Evolutionary conservation across 2,113 vertebrate species (phyloP), one percentile per base, ranked within the genome.

Genomic region (Ophthalmotilapia sp.): DNA sequence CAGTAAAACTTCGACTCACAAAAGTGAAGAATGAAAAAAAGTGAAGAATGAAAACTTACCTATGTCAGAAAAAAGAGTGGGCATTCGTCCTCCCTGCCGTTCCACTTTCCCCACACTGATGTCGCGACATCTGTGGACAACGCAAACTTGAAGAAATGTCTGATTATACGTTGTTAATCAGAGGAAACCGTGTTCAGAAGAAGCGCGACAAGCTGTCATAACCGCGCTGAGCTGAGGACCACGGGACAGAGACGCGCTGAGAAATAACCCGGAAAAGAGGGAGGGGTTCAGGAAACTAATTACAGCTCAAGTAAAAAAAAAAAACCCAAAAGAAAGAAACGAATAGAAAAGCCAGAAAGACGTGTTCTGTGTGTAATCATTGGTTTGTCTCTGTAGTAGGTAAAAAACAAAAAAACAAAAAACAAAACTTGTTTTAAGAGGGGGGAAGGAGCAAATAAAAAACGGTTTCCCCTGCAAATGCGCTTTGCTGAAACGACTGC

Each of bases 241-340:
- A 29, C 23, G 42, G 36, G 21, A 19, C 36, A 40, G 15, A 58
- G 40, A 29, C 7, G 36, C 33, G 29, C 19, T 10, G 7, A 9
- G 3, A 15, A 7, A 56, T 13, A 80, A 80, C 47, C 79, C 81
- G 82, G 86, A 81, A 83, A 81, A 65, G 60, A 51, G 36, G 84
- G 79, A 40, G 85, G 83, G 9, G 12, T 79, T 53, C 53, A 9
- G 4, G 9, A 9, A 9, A 29, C 8, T 54, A 80, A 68, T 40
- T 60, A 73, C n/a, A 19, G 2, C 58, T 33, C 17, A 33, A 11
- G 5, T 14, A 7, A 51, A 53, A 29, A 56, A 6, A 49, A 13
- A 21, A 23, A 4, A 0, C 0, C 0, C 31, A 31, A 36, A 65
- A 65, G 60, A 65, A n/a, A 36, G 10, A 62, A 65, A 5, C 4